Conservation (phyloP, 2,113 vertebrate genomes). For the Bufo gargarizans region DNA sequence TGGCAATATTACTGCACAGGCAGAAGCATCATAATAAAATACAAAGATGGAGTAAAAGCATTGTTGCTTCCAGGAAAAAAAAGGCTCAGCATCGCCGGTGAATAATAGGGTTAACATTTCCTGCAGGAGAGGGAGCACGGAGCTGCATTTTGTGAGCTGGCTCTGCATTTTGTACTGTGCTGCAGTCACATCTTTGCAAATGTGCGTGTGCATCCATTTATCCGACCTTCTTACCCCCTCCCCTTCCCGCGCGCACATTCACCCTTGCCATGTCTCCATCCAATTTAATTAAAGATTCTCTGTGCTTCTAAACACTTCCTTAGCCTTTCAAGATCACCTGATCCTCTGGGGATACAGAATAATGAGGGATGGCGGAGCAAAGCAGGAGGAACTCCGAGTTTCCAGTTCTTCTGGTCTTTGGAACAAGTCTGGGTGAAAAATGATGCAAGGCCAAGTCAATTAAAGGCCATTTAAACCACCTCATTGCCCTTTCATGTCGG, state of each 20-base stretch:
- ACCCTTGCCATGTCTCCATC: constrained; percentile 50
- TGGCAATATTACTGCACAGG: too few relatives aligned
- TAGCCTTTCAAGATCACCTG: constrained; percentile 56
- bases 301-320: constrained; percentile 56
- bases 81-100: neutral
- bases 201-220: constrained; percentile 57
- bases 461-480: neutral
- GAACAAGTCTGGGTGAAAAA: constrained; percentile 1
- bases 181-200: constrained; percentile 55
- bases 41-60: too few relatives aligned
- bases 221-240: constrained; percentile 58
- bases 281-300: constrained; percentile 63
- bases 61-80: too few relatives aligned
- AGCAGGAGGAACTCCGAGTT: neutral
- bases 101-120: constrained; percentile 3
- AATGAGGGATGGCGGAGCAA: constrained; percentile 26
- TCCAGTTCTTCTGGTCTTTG: constrained; percentile 5
- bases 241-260: constrained; percentile 40
- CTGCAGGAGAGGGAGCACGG: neutral
- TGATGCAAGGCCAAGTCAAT: neutral
- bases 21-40: too few relatives aligned
- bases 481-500: neutral
- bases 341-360: neutral
- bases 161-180: constrained; percentile 51
- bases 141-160: constrained; percentile 63